phyloP scores from a whole-genome alignment of 2,113 vertebrate species.

The Petroica traversi region DNA sequence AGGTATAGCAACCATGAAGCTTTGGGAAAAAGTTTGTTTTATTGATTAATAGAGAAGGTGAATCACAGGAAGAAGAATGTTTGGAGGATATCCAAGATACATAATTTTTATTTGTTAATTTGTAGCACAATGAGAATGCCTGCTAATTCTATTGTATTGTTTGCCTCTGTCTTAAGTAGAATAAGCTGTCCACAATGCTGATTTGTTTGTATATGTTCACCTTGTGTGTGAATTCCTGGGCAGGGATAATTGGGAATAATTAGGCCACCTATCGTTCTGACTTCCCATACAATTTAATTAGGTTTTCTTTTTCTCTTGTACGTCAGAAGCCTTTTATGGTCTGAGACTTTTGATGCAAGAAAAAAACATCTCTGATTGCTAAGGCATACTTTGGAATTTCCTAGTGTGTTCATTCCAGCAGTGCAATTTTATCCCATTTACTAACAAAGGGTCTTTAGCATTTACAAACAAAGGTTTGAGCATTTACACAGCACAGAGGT shows the following conservation, averaged over 20 bases:
- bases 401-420: neutral
- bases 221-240: neutral
- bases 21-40: neutral
- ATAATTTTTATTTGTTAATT: neutral
- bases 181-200: neutral
- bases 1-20: neutral
- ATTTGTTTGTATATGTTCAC: neutral
- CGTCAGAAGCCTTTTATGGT: neutral
- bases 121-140: neutral
- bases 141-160: neutral
- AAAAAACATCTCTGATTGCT: neutral
- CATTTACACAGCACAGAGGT: neutral
- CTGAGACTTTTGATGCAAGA: neutral
- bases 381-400: neutral
- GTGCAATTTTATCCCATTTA: neutral
- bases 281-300: slow-evolving; percentile 28
- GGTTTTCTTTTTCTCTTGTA: slow-evolving; percentile 4
- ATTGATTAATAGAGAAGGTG: neutral
- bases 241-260: slow-evolving; percentile 24
- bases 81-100: neutral
- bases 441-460: neutral
- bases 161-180: neutral
- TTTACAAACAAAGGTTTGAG: neutral
- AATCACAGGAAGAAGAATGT: neutral
- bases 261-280: neutral